Base-by-base conservation (phyloP, 2,888 invertebrate species). In the Nemurella pictetii region DNA sequence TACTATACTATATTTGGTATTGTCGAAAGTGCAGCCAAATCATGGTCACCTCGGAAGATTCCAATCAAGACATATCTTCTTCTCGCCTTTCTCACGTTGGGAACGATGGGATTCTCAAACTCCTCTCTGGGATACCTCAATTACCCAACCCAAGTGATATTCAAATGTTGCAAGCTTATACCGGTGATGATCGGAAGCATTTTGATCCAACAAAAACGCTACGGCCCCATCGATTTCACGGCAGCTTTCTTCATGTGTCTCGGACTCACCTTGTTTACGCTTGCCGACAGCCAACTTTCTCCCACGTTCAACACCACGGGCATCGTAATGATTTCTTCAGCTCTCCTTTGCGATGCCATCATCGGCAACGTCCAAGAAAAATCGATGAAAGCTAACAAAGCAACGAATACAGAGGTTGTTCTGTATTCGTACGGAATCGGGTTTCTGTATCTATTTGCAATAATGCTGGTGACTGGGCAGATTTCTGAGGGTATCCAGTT, bases 301-400 rank as follows among this genome's bases (percentile, higher is more conserved):
- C 94, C 94, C 4, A 91, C 91, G 86, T 94, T 94, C 89, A 92
- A 92, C 88, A 86, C 91, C 0, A 90, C 92, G 88, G 96, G 96
- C 0, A 94, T 96, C 0, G 89, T 93, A 0, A 94, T 96, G 91
- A 96, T 96, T 87, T 95, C 95, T 0, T 91, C 95, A 88, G 99
- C 99, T 0, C 90, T 99, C 83, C 91, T 98, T 1, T 98, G 98
- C 88, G 99, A 99, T 91, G 99, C 99, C 0, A 93, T 96, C 12
- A 98, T 99, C 87, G 99, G 99, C 27, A 99, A 99, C 91, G 96
- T 98, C 0, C 99, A 99, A 91, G 99, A 99, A 90, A 98, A 98
- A 89, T 95, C 95, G 0, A 97, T 99, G 96, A 96, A 96, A 88
- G 93, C 94, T 86, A 93, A 95, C 89, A 93, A 94, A 86, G 97